Evolutionary conservation across 1,140 invertebrate species (phyloP).

Genomic region (Lasioglossum baleicum): DNA sequence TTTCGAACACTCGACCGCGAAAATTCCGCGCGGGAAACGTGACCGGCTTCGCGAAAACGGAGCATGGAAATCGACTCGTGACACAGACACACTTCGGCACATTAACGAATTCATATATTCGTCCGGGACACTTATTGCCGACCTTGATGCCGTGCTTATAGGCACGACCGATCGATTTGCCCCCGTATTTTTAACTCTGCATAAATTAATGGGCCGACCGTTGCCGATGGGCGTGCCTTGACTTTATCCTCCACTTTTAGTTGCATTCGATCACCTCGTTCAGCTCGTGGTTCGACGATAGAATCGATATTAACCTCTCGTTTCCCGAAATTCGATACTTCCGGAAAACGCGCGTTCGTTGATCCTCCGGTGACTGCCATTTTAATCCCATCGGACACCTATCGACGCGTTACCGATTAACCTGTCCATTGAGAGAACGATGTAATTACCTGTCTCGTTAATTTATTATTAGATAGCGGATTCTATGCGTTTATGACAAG

Average conservation of each 20-base stretch:
- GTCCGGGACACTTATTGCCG: constrained; percentile 30
- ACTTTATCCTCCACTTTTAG: background rate
- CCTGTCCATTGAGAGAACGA: no score
- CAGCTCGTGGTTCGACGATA: background rate
- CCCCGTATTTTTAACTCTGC: constrained; percentile 63
- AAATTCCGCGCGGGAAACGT: background rate
- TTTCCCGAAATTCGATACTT: background rate
- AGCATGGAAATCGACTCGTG: constrained; percentile 17
- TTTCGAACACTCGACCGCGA: background rate
- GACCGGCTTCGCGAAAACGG: background rate
- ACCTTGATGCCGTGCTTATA: constrained; percentile 56
- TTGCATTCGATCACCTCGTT: constrained; percentile 19
- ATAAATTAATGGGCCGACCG: constrained; percentile 59
- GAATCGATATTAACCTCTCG: background rate
- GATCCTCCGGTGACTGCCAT: no score
- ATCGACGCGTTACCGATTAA: no score
- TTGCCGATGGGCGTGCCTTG: constrained; percentile 20
- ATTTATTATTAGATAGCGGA: no score
- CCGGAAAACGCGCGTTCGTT: no score
- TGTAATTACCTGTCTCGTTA: no score
- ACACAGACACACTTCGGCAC: background rate
- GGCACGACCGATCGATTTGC: constrained; percentile 58
- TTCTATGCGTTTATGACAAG: no score
- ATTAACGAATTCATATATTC: constrained; percentile 46
- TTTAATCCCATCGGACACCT: no score